These are phyloP conservation scores for Lophura nycthemera DNA, from an alignment of 2,113 vertebrate genomes.

Conservation along the genomic window DNA sequence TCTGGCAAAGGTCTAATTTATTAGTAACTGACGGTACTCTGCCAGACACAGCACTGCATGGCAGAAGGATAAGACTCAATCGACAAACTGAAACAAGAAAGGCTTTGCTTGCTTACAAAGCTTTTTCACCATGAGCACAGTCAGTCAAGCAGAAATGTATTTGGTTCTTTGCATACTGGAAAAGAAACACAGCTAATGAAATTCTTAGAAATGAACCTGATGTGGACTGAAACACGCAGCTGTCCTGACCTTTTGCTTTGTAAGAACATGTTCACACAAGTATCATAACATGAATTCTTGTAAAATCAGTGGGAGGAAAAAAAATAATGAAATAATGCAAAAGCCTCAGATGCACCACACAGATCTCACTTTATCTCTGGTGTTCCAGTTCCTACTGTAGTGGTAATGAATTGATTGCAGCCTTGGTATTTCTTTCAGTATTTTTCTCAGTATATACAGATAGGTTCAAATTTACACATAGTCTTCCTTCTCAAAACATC, in stretches of 20 bases:
- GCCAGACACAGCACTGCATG: fast-evolving
- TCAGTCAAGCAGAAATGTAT: neutral
- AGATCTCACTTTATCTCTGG: neutral
- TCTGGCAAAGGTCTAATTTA: neutral
- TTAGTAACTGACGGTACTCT: neutral
- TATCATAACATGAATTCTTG: neutral
- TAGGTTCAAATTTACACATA: neutral
- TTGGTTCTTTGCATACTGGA: neutral
- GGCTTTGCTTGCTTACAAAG: neutral
- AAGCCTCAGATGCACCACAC: neutral
- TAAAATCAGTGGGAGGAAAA: neutral
- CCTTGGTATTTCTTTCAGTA: neutral
- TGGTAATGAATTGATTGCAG: neutral
- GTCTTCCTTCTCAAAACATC: neutral
- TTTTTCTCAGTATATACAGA: neutral
- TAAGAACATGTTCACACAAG: neutral
- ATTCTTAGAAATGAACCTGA: neutral
- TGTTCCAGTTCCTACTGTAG: neutral
- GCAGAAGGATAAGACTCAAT: neutral
- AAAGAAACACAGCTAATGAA: neutral
- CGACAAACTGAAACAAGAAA: neutral
- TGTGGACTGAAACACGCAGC: neutral
- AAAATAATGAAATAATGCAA: neutral
- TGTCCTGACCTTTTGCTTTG: neutral
- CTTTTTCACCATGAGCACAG: neutral